Percentiles rank a stretch among this genome's conserved stretches.
These are phyloP conservation scores for Morpho achilles DNA, from an alignment of 2,888 invertebrate species.

Conservation along the genomic window DNA sequence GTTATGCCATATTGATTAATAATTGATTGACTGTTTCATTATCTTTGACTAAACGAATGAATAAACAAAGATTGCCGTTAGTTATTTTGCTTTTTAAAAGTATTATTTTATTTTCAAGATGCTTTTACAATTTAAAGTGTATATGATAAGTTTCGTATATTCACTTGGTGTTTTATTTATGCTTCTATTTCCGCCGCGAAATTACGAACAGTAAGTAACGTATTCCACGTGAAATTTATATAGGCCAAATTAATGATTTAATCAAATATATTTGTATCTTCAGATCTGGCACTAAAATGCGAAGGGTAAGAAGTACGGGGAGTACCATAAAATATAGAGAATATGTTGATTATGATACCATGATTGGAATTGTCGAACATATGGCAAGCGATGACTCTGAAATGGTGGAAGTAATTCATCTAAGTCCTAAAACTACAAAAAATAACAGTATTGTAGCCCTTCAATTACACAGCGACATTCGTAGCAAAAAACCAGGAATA, in stretches of 20 bases:
- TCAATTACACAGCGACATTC: constrained; percentile 59
- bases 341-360: constrained; percentile 41
- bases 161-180: constrained; percentile 58
- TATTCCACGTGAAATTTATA: not conserved
- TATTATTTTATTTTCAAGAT: constrained; percentile 35
- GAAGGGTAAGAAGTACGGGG: constrained; percentile 43
- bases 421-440: constrained; percentile 46
- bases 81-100: not conserved
- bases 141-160: constrained; percentile 53
- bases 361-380: constrained; percentile 34
- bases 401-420: constrained; percentile 39
- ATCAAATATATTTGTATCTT: constrained; percentile 6
- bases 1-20: too few relatives aligned
- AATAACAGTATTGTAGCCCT: constrained; percentile 56
- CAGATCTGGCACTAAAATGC: constrained; percentile 63
- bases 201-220: constrained; percentile 45
- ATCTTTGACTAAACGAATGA: not conserved
- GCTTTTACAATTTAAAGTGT: constrained; percentile 65
- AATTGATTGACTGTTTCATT: too few relatives aligned
- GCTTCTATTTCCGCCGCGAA: constrained; percentile 62
- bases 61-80: not conserved
- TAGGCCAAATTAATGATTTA: not conserved
- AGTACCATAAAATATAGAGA: constrained; percentile 34
- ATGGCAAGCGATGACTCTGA: constrained; percentile 47
- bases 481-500: constrained; percentile 63